Evolutionary conservation across 2,888 invertebrate genomes (phyloP), one percentile per base, ranked within the genome.

Genomic region (Yponomeuta plumbellus): DNA sequence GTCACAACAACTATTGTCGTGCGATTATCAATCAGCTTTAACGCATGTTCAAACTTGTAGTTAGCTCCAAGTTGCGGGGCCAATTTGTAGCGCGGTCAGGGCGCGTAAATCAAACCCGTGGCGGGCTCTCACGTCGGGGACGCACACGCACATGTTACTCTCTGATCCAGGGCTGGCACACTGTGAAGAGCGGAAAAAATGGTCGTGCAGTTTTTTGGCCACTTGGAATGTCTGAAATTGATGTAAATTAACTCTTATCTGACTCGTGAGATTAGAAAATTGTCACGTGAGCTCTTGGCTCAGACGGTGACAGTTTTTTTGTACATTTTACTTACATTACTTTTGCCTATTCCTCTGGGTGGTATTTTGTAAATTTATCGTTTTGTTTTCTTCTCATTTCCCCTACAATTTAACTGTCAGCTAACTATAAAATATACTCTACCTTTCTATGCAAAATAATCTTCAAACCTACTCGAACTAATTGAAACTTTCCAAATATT

Each of bases 61-160:
- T 22, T 23, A 59, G 13, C 10, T 59, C 6, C 22, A 8, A 5
- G 22, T 23, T 22, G 13, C 23, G 23, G 71, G 70, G 72, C 72
- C 76, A 76, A 77, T 77, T 75, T 76, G 76, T 74, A 75, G 71
- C 71, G 73, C 20, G 11, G 66, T 77, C 76, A 78, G 79, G 77
- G 79, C 73, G 78, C 78, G 84, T 87, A 86, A 86, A 87, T 87
- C 86, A 87, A 83, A 84, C 74, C 80, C 72, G 76, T 80, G 75
- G 75, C 77, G 75, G 76, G 75, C 73, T n/a, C 22, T 61, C 61
- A 73, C 71, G 69, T 71, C 72, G 34, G 34, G 44, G 44, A 52
- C 44, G 70, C 70, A 75, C 75, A 71, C 72, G 73, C 85, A 86
- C 81, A 80, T 86, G 86, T 80, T 78, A 70, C 67, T 67, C 17